phyloP scores from a whole-genome alignment of 2,113 vertebrate genomes.

The Terrapene triunguis region DNA sequence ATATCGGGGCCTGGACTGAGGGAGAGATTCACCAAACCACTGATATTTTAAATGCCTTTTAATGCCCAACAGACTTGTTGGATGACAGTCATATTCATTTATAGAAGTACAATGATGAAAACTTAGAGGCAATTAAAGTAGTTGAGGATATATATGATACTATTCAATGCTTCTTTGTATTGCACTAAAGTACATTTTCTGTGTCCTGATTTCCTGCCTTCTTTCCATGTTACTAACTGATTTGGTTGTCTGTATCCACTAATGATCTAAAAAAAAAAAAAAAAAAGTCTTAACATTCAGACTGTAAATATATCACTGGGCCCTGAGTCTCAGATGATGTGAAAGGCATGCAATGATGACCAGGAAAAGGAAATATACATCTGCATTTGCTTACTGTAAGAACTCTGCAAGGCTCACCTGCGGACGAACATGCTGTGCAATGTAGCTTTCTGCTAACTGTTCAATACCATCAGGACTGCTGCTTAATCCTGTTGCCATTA shows the following conservation, averaged over 20 bases:
- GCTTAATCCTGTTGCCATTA: constrained; percentile 67
- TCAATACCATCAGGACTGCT: constrained; percentile 65
- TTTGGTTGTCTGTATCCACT: fast-evolving
- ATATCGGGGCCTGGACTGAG: constrained; percentile 17
- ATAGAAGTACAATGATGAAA: constrained; percentile 42
- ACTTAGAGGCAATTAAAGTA: constrained; percentile 16
- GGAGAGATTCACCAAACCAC: background rate
- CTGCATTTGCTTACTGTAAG: constrained; percentile 58
- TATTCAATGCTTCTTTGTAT: background rate
- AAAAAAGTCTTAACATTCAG: background rate
- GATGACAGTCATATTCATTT: constrained; percentile 31
- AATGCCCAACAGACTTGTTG: constrained; percentile 27
- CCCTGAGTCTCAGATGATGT: constrained; percentile 34
- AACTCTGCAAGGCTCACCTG: constrained; percentile 43
- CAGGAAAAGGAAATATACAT: constrained; percentile 28
- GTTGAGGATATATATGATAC: background rate
- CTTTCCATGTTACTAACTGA: background rate
- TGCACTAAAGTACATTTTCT: background rate
- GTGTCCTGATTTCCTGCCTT: background rate
- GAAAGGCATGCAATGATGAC: constrained; percentile 54
- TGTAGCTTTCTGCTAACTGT: constrained; percentile 52
- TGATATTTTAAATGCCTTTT: constrained; percentile 14
- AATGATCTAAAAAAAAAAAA: background rate
- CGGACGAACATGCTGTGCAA: constrained; percentile 51
- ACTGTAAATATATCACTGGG: constrained; percentile 34